Conservation (phyloP, 2,888 invertebrate species). For the Mythimna loreyi region DNA sequence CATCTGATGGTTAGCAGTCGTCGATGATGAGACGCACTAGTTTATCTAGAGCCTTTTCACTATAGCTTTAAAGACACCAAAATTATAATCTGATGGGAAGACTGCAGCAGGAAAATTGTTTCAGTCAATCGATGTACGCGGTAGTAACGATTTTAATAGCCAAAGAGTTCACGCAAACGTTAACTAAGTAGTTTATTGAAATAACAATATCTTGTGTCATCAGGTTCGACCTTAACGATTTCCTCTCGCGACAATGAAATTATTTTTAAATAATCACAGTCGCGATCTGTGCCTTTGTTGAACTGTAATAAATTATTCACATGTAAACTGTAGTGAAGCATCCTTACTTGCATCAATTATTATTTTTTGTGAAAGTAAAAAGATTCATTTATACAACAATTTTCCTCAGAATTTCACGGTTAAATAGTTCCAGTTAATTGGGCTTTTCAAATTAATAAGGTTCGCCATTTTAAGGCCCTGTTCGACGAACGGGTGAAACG, state of each 20-base stretch:
- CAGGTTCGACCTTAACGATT: conserved; percentile 3
- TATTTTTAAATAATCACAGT: conserved; percentile 34
- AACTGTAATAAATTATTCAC: conserved; percentile 6
- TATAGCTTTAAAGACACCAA: too few relatives aligned
- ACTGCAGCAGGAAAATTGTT: too few relatives aligned
- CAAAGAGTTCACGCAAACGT: not conserved
- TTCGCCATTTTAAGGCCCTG: not conserved
- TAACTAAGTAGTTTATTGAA: not conserved
- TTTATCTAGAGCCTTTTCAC: too few relatives aligned
- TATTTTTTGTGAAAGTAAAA: not conserved
- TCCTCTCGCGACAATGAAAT: conserved; percentile 10
- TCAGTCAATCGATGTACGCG: too few relatives aligned
- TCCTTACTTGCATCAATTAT: not conserved
- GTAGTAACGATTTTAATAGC: not conserved
- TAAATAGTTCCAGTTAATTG: not conserved
- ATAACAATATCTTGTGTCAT: conserved; percentile 31
- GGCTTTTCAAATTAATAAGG: not conserved
- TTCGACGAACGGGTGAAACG: too few relatives aligned
- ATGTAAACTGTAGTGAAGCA: not conserved
- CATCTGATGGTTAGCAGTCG: too few relatives aligned
- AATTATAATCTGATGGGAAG: too few relatives aligned
- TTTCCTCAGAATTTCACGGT: not conserved
- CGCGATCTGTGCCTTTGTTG: conserved; percentile 30
- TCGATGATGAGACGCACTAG: too few relatives aligned
- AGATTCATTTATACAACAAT: not conserved